Base-by-base conservation (phyloP, 2,113 vertebrate genomes). In the Crypturellus undulatus region DNA sequence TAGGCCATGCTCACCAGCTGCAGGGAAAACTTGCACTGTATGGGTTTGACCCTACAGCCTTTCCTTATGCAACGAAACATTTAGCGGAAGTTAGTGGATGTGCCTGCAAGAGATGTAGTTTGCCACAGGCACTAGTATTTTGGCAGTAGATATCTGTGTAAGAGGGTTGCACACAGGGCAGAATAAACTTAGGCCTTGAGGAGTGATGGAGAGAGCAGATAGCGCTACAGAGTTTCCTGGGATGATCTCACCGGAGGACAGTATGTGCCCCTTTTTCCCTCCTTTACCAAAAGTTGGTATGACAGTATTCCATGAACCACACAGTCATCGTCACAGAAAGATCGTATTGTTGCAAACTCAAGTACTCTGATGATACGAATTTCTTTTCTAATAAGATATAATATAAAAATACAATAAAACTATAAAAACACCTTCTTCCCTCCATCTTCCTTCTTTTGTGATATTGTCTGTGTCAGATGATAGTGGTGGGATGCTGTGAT, bases 11-110 rank as follows among this genome's bases (percentile, higher is more conserved):
- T 79, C 86, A 38, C 43, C n/a, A 87, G 24, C 45, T 89, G 43
- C 49, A 93, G 90, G 79, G 71, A 89, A 89, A 92, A 84, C 62
- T 86, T 64, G 32, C 8, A 62, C 38, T 72, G 22, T 77, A 79
- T 84, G 65, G 73, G 38, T 89, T 92, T 92, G 84, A 89, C 78
- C 69, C 17, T 10, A 2, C 60, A 84, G 26, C 62, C 67, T 72
- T 19, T 87, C 38, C 22, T 47, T 60, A 84, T 21, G 47, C 9
- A 12, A 81, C 18, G 32, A 86, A 88, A 32, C 81, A 30, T 69
- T 80, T 34, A n/a, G 10, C 25, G 32, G 56, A 84, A 75, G 38
- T 80, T 10, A 71, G 24, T 18, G 51, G 34, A 71, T 38, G 16
- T 70, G 22, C 32, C 9, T n/a, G 52, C 10, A 67, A 73, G 17